These are phyloP conservation scores for Phenganax stokvisi DNA, from an alignment of 92 coral and sea anemone genomes.

Conservation along the genomic window DNA sequence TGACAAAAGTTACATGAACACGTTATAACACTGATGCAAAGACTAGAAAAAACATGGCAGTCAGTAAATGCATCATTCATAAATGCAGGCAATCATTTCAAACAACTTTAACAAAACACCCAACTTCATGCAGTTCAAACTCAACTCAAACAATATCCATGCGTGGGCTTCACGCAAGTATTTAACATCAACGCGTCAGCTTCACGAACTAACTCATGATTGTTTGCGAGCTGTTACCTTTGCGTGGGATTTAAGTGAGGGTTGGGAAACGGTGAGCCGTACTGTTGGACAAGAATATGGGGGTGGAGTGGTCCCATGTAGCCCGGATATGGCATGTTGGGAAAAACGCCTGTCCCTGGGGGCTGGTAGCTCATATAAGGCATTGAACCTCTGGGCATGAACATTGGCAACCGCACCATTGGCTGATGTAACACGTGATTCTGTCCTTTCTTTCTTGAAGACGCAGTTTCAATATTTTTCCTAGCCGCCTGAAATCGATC, in stretches of 20 bases:
- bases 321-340: conserved; percentile 13
- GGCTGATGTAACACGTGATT: background rate
- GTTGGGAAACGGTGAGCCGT: conserved; percentile 6
- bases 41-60: too few species aligned
- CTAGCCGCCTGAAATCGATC: background rate
- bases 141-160: too few species aligned
- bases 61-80: too few species aligned
- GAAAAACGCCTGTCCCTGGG: background rate
- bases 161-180: too few species aligned
- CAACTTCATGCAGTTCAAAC: too few species aligned
- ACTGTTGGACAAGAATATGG: background rate
- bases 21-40: too few species aligned
- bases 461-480: background rate
- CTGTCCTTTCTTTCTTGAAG: background rate
- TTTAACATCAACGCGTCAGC: too few species aligned
- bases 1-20: too few species aligned
- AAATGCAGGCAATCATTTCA: background rate
- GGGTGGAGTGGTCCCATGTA: background rate
- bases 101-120: background rate
- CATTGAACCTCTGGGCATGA: background rate
- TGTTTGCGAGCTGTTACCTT: background rate
- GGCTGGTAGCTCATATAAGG: background rate
- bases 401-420: background rate
- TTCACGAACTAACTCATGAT: background rate
- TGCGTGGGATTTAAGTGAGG: background rate